Conservation (phyloP, 2,888 invertebrate species). For the Pyrgus malvae region DNA sequence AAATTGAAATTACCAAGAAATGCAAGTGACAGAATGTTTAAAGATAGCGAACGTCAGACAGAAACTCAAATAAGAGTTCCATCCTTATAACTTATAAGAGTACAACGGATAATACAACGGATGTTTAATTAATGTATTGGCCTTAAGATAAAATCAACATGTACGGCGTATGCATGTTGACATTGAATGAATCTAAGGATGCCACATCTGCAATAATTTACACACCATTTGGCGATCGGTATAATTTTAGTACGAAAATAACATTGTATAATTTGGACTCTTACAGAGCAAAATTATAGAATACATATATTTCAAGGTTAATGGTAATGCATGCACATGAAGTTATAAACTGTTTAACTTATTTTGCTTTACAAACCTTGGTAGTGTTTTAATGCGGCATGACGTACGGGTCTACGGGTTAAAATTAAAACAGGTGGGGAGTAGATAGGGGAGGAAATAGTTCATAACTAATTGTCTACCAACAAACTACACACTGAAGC, state of each 20-base stretch:
- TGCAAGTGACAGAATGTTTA: slow-evolving; percentile 7
- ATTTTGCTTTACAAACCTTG: slow-evolving; percentile 8
- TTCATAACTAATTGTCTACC: slow-evolving; percentile 29
- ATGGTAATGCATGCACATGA: slow-evolving; percentile 3
- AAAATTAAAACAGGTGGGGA: slow-evolving; percentile 29
- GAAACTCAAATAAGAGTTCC: not conserved
- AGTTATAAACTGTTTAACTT: slow-evolving; percentile 17
- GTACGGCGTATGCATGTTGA: slow-evolving; percentile 15
- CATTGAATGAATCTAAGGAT: slow-evolving; percentile 14
- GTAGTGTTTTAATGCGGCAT: slow-evolving; percentile 1
- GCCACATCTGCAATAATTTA: slow-evolving; percentile 21
- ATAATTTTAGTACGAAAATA: not conserved
- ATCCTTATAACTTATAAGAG: slow-evolving; percentile 6
- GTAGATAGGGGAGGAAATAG: slow-evolving; percentile 28
- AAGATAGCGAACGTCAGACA: slow-evolving; percentile 18
- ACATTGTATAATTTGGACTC: not conserved
- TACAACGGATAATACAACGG: slow-evolving; percentile 12
- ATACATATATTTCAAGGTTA: not conserved
- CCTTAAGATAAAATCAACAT: slow-evolving; percentile 20
- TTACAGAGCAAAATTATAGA: not conserved
- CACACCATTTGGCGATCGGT: not conserved
- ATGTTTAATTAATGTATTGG: slow-evolving; percentile 18
- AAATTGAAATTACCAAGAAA: slow-evolving; percentile 12
- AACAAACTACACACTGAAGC: slow-evolving; percentile 33
- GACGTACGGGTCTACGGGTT: slow-evolving; percentile 18